Evolutionary conservation across 2,113 vertebrate species (phyloP).

Genomic region (Muntiacus muntjak): DNA sequence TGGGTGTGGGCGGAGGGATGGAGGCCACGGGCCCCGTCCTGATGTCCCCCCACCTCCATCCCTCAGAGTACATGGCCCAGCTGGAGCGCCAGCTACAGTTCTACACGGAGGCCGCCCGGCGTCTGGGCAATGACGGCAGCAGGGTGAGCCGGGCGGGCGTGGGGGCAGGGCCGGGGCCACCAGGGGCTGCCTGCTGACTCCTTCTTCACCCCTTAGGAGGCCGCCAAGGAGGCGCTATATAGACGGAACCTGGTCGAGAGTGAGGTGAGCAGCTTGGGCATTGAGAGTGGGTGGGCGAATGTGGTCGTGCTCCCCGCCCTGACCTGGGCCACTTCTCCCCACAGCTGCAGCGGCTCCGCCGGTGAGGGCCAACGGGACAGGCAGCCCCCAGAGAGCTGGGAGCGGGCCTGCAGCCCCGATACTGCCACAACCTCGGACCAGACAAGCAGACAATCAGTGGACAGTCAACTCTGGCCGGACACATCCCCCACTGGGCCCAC

Average conservation of each 20-base stretch:
- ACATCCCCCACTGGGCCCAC: neutral
- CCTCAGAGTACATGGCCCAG: slow-evolving; percentile 85
- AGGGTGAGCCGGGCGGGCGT: slow-evolving; percentile 77
- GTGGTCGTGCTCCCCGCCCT: accelerated
- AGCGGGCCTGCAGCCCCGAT: neutral
- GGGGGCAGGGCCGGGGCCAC: neutral
- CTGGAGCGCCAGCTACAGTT: slow-evolving; percentile 83
- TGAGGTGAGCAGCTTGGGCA: slow-evolving; percentile 79
- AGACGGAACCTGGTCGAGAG: slow-evolving; percentile 87
- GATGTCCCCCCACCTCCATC: neutral
- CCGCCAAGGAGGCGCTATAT: slow-evolving; percentile 89
- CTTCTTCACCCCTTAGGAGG: slow-evolving; percentile 79
- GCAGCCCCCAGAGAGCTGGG: neutral
- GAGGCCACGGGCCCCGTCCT: too few relatives aligned
- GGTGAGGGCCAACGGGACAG: slow-evolving; percentile 47
- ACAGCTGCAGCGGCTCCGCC: slow-evolving; percentile 72
- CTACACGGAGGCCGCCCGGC: slow-evolving; percentile 86
- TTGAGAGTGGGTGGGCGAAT: accelerated
- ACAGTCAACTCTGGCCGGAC: slow-evolving; percentile 21
- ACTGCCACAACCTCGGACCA: neutral
- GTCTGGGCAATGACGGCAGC: slow-evolving; percentile 87
- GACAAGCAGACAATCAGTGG: slow-evolving; percentile 69
- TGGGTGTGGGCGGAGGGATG: accelerated
- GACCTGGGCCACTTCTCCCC: neutral
- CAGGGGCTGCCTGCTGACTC: accelerated